Evolutionary conservation across 2,113 vertebrate species (phyloP), one percentile per base, ranked within the genome.

Genomic region (Charadrius vociferus): DNA sequence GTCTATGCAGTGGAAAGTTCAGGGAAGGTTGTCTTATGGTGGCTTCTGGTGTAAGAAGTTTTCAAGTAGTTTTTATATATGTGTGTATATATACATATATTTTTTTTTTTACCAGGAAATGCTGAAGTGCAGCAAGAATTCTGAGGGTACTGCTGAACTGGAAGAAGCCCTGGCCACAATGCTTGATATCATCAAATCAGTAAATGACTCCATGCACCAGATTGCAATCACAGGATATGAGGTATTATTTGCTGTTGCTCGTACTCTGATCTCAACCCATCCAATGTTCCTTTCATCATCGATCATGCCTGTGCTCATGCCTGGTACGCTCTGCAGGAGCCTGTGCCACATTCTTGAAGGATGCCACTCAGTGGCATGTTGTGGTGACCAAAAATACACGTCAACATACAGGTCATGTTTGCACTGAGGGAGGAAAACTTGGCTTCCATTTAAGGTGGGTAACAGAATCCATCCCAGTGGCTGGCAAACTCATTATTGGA

Each of bases 191-290:
- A 99, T 99, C 92, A 99, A 99, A 92, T 99, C 99, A 14, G 99
- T 98, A 29, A 99, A 99, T 49, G 99, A 99, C 95, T 99, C 99
- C 83, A 99, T 99, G 99, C 99, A 99, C 94, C 99, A 99, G 97
- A 99, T 99, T 53, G 99, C 99, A 59, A 99, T 99, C 96, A 99
- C 99, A 27, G 99, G 99, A 75, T 99, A 99, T 88, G 99, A 99
- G 99, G 99, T 98, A 96, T 34, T 34, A 17, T 14, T 49, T 80
- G 32, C 59, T 77, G 37, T 75, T 91, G 26, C 65, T 83, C 2
- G 75, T 81, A 0, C 79, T 59, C 41, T 77, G 24, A 5, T 41
- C 26, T 45, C 70, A 62, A 67, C 49, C 74, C 41, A 41, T 41
- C n/a, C 65, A 14, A 1, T 22, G 45, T 17, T 93, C 24, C n/a